phyloP scores from a whole-genome alignment of 2,113 vertebrate genomes.

The Plecturocebus donacophilus region DNA sequence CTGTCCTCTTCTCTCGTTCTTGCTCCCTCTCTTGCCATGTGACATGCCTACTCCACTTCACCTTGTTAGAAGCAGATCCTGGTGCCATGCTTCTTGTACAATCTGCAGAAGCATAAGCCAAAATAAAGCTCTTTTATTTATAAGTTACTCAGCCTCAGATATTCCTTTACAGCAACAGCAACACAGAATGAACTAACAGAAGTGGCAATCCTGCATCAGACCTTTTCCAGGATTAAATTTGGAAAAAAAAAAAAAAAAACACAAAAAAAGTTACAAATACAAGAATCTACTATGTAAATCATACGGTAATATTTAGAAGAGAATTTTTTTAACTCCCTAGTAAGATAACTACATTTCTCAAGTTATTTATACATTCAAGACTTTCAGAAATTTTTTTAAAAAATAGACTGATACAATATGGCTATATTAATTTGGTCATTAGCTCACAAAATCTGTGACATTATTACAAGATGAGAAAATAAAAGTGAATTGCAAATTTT shows the following conservation, averaged over 20 bases:
- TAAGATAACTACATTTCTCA: neutral
- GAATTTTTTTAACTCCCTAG: neutral
- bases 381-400: neutral
- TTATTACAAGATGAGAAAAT: conserved; percentile 18
- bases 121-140: too few species aligned
- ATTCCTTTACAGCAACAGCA: too few species aligned
- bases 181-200: too few species aligned
- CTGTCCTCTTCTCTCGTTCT: too few species aligned
- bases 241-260: neutral
- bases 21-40: too few species aligned
- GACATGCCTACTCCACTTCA: too few species aligned
- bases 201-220: neutral
- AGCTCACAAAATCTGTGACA: neutral
- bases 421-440: neutral
- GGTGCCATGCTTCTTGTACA: too few species aligned
- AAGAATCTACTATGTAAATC: neutral
- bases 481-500: neutral
- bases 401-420: neutral
- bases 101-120: too few species aligned
- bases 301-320: conserved; percentile 2
- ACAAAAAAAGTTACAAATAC: neutral
- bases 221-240: neutral
- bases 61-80: too few species aligned
- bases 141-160: too few species aligned
- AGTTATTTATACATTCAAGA: neutral